These are phyloP conservation scores for Halictus rubicundus DNA, from an alignment of 1,140 invertebrate genomes.

Conservation along the genomic window DNA sequence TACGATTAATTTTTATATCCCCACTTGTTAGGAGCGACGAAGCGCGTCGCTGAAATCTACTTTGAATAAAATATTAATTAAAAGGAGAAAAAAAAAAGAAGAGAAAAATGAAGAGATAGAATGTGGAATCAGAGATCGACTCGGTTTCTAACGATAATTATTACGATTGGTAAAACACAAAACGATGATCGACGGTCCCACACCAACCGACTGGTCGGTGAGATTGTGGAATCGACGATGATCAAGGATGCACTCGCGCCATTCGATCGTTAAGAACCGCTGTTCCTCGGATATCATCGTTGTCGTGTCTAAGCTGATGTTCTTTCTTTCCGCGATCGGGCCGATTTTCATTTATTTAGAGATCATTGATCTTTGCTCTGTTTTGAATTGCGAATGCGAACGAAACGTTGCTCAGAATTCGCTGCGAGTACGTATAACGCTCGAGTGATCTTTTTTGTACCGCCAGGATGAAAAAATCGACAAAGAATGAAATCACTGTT, in stretches of 20 bases:
- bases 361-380: neutral
- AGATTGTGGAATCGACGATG: slow-evolving; percentile 4
- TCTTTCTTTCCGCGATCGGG: neutral
- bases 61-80: slow-evolving; percentile 47
- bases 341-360: neutral
- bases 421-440: too few relatives aligned
- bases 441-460: too few relatives aligned
- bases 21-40: slow-evolving; percentile 68
- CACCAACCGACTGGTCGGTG: slow-evolving; percentile 14
- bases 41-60: slow-evolving; percentile 50
- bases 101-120: neutral
- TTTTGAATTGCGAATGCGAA: too few relatives aligned
- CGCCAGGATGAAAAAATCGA: neutral
- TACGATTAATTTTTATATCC: slow-evolving; percentile 75
- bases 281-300: slow-evolving; percentile 23
- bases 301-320: neutral
- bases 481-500: slow-evolving; percentile 5
- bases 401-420: too few relatives aligned
- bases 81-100: neutral
- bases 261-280: slow-evolving; percentile 5
- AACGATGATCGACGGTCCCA: slow-evolving; percentile 25
- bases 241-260: slow-evolving; percentile 20
- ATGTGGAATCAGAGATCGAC: slow-evolving; percentile 30
- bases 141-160: neutral
- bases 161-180: neutral